phyloP scores from a whole-genome alignment of 1,140 invertebrate species.

The Drosophila nigromelanica region DNA sequence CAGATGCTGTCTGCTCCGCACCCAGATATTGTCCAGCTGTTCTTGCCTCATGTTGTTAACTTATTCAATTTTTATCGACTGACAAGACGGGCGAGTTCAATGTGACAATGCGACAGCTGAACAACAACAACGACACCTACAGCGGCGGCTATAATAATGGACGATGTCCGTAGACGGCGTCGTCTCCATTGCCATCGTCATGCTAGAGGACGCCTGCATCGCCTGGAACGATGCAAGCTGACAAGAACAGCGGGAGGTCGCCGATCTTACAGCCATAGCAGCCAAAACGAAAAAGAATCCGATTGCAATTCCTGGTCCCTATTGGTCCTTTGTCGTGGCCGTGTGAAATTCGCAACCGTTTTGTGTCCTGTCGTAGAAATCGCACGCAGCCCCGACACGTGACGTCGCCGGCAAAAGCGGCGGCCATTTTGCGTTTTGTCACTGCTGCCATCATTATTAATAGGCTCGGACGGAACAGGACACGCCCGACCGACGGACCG shows the following conservation, averaged over 20 bases:
- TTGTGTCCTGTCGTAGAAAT: conserved; percentile 65
- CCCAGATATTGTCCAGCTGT: conserved; percentile 1
- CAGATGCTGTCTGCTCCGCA: conserved; percentile 19
- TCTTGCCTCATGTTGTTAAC: conserved; percentile 45
- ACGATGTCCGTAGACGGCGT: conserved; percentile 5
- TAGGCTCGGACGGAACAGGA: conserved; percentile 39
- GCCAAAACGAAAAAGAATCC: conserved; percentile 23
- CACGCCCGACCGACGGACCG: neutral
- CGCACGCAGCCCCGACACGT: conserved; percentile 72
- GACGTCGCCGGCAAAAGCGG: conserved; percentile 46
- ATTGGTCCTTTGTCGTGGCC: conserved; percentile 11
- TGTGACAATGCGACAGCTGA: conserved; percentile 54
- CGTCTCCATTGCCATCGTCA: neutral
- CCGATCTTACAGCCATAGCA: conserved; percentile 17
- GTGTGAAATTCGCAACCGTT: conserved; percentile 37
- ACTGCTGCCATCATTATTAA: conserved; percentile 73
- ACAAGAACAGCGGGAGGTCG: conserved; percentile 19
- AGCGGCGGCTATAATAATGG: conserved; percentile 29
- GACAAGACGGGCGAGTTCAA: conserved; percentile 55
- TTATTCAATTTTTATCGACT: conserved; percentile 60
- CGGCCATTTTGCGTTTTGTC: conserved; percentile 73
- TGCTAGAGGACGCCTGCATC: neutral
- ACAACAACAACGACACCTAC: conserved; percentile 18
- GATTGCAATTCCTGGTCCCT: conserved; percentile 24
- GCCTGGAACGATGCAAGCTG: conserved; percentile 38